phyloP scores from a whole-genome alignment of 2,113 vertebrate species.

The Shinisaurus crocodilurus region DNA sequence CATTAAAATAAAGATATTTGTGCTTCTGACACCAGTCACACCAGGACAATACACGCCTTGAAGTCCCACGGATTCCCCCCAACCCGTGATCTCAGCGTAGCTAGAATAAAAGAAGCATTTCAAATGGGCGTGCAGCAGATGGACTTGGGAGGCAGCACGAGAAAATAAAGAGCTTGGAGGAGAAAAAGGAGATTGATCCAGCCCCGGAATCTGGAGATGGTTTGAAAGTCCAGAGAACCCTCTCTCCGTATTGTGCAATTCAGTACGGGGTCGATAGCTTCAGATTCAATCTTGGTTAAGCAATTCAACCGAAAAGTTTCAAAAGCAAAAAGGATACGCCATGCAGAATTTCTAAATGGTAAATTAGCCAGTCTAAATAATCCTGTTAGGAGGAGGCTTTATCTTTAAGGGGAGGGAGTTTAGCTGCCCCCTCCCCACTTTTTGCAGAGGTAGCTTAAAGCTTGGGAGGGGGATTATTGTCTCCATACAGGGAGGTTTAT shows the following conservation, averaged over 20 bases:
- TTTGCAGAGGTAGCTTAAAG: slow-evolving; percentile 22
- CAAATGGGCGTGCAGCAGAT: slow-evolving; percentile 66
- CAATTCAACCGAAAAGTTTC: slow-evolving; percentile 38
- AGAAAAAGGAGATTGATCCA: slow-evolving; percentile 52
- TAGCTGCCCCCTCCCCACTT: background rate
- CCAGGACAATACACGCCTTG: slow-evolving; percentile 50
- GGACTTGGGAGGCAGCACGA: slow-evolving; percentile 57
- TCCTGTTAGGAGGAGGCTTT: slow-evolving; percentile 22
- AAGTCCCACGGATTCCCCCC: slow-evolving; percentile 56
- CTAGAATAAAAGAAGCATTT: slow-evolving; percentile 67
- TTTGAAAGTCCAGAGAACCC: slow-evolving; percentile 31
- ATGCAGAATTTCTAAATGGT: slow-evolving; percentile 32
- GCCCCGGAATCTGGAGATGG: slow-evolving; percentile 56
- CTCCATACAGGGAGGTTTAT: slow-evolving; percentile 48
- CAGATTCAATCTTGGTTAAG: slow-evolving; percentile 50
- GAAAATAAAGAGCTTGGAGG: slow-evolving; percentile 48
- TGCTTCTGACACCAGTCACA: slow-evolving; percentile 58
- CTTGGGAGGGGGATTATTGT: slow-evolving; percentile 37
- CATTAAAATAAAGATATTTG: slow-evolving; percentile 67
- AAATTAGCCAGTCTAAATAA: slow-evolving; percentile 49
- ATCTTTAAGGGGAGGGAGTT: background rate
- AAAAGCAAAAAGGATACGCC: slow-evolving; percentile 17
- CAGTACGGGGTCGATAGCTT: slow-evolving; percentile 40
- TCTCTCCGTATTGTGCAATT: slow-evolving; percentile 25
- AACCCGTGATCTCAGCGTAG: slow-evolving; percentile 48